A percentile compares a stretch with the other conserved stretches of the same genome.
phyloP scores from a whole-genome alignment of 2,113 vertebrate species.

The Tenebrosternarchus preto region DNA sequence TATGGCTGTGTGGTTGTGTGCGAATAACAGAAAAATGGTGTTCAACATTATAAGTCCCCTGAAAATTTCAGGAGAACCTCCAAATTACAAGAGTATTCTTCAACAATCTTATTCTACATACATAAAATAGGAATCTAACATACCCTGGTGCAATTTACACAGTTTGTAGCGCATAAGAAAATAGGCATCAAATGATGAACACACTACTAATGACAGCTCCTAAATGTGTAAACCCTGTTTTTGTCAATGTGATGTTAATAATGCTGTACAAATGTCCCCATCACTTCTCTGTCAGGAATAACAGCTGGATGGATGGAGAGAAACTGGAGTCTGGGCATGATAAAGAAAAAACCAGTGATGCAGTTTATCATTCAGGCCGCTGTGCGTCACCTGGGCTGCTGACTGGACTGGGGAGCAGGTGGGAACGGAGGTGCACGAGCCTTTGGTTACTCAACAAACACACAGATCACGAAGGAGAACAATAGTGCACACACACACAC shows the following conservation, averaged over 20 bases:
- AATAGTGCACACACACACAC: no score
- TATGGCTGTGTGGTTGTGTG: no score
- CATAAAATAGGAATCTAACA: no score
- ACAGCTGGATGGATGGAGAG: not conserved
- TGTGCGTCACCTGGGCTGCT: constrained; percentile 1
- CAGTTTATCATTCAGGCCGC: constrained; percentile 13
- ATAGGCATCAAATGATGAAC: no score
- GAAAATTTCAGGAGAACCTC: no score
- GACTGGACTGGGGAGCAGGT: not conserved
- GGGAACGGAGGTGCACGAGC: not conserved
- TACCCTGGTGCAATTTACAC: no score
- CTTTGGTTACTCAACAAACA: constrained; percentile 45
- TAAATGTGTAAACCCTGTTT: not conserved
- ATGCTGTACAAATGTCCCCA: not conserved
- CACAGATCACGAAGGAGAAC: constrained; percentile 40
- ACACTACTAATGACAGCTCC: no score
- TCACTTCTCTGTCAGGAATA: not conserved
- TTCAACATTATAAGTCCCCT: no score
- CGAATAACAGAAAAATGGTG: no score
- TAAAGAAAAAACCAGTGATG: not conserved
- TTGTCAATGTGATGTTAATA: not conserved
- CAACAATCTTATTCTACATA: no score
- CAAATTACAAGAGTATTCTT: no score
- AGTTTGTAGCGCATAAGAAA: no score
- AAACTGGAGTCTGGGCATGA: not conserved